Conservation (phyloP, 2,113 vertebrate genomes). For the Megaceryle maxima region DNA sequence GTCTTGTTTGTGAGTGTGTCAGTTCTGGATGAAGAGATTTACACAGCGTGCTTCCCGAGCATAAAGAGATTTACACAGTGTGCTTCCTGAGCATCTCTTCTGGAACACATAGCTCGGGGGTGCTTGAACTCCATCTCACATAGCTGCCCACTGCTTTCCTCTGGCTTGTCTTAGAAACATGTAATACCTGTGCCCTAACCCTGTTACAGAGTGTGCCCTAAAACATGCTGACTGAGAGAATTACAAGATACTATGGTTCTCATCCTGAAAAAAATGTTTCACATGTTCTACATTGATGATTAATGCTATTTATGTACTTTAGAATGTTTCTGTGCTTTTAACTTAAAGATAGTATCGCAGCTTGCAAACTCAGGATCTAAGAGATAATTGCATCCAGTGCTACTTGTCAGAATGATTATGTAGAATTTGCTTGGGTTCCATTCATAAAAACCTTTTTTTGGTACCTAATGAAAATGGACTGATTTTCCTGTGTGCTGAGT, state of each 20-base stretch:
- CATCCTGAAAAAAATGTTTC: not conserved
- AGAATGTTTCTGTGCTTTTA: not conserved
- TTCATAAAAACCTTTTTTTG: not conserved
- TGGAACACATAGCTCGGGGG: not conserved
- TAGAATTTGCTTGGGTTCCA: not conserved
- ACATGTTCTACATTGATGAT: not conserved
- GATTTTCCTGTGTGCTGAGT: not conserved
- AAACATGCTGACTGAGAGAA: not conserved
- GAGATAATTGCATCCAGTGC: not conserved
- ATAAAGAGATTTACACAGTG: not conserved
- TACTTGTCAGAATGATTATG: not conserved
- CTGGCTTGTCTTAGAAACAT: not conserved
- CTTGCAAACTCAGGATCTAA: not conserved
- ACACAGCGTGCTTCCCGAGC: not conserved
- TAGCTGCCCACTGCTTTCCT: not conserved
- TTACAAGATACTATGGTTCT: not conserved
- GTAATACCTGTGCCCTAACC: not conserved
- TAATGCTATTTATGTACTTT: not conserved
- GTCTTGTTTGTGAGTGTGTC: not conserved
- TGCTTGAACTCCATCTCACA: not conserved
- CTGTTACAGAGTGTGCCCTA: not conserved
- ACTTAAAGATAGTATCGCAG: not conserved
- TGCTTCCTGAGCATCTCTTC: not conserved
- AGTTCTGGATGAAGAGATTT: not conserved
- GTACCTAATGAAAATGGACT: not conserved